Base-by-base conservation (phyloP, 2,888 invertebrate genomes). In the Leptothorax acervorum region DNA sequence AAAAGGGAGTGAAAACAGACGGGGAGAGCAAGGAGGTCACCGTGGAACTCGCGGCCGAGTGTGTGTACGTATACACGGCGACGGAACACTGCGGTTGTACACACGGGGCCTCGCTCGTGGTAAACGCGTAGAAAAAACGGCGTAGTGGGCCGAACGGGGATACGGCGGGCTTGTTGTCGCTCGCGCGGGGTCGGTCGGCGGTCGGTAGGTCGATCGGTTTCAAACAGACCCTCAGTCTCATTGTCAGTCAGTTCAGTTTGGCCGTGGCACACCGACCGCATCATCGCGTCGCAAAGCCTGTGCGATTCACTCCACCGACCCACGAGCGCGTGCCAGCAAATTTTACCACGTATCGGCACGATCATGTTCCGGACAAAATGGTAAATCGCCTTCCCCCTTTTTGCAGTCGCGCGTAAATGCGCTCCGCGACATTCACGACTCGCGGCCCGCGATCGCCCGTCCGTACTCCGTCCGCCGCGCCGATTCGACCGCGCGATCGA, bases 301-400 rank as follows among this genome's bases (percentile, higher is more conserved):
- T 48, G 18, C 15, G 23, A 66, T 15, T 48, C 28, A 12, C 15
- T 3, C 3, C 42, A 15, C 45, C 4, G 42, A 42, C 63, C 39
- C 1, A 42, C 23, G 23, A 23, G 23, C 23, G 23, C 23, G 23
- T 23, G 23, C 23, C 23, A 23, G 23, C 23, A 35, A 1, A 35
- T 35, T 35, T 35, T 23, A 28, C n/a, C 15, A 8, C 45, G 23
- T 28, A 8, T 18, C 23, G 84, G 84, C 87, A 42, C 75, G 90
- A 93, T 90, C 91, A 93, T 93, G 93, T 93, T 93, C 90, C 92
- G 90, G 53, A 93, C 93, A 65, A 93, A 93, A 90, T 93, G 93
- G 93, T 93, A 93, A 93, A 86, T 71, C 28, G 53, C 28, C 42
- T 35, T 9, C 55, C 4, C n/a, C 35, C 4, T 2, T n/a, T 3